Evolutionary conservation across 2,888 invertebrate species (phyloP).

Genomic region (Dolichopus griseipennis): DNA sequence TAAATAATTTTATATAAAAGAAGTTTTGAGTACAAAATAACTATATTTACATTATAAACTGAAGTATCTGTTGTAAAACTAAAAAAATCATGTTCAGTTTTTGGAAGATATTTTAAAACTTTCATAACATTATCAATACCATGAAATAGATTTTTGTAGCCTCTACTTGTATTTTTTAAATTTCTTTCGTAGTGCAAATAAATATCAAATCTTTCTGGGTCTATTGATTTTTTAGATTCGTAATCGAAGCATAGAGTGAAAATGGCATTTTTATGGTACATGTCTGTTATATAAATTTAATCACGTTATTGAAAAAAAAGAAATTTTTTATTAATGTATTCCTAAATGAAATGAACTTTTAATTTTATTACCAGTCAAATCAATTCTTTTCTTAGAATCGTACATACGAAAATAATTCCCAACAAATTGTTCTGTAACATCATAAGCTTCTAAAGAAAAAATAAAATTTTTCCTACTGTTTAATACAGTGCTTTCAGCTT

Average conservation of each 20-base stretch:
- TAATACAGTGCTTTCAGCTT: not conserved
- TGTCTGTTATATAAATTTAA: slow-evolving; percentile 12
- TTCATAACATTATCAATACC: slow-evolving; percentile 16
- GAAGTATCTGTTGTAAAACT: slow-evolving; percentile 21
- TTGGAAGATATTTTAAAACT: slow-evolving; percentile 15
- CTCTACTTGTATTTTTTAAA: slow-evolving; percentile 11
- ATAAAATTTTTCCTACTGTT: slow-evolving; percentile 19
- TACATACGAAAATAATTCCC: slow-evolving; percentile 17
- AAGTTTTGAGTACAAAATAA: not conserved
- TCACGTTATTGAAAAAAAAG: too few relatives aligned
- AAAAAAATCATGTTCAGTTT: slow-evolving; percentile 21
- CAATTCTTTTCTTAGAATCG: slow-evolving; percentile 18
- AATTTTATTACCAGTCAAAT: slow-evolving; percentile 15
- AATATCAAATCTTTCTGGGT: not conserved
- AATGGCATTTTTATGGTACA: slow-evolving; percentile 19
- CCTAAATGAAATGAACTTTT: too few relatives aligned
- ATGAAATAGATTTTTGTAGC: slow-evolving; percentile 10
- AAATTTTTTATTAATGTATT: not conserved
- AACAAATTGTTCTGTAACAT: slow-evolving; percentile 22
- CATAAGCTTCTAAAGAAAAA: slow-evolving; percentile 20
- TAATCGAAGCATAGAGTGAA: slow-evolving; percentile 18
- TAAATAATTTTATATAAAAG: not conserved
- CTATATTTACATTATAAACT: slow-evolving; percentile 12
- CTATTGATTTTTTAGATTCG: slow-evolving; percentile 12
- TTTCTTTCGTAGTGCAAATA: not conserved